Evolutionary conservation across 2,888 invertebrate genomes (phyloP).

Genomic region (Lissonota sp.): DNA sequence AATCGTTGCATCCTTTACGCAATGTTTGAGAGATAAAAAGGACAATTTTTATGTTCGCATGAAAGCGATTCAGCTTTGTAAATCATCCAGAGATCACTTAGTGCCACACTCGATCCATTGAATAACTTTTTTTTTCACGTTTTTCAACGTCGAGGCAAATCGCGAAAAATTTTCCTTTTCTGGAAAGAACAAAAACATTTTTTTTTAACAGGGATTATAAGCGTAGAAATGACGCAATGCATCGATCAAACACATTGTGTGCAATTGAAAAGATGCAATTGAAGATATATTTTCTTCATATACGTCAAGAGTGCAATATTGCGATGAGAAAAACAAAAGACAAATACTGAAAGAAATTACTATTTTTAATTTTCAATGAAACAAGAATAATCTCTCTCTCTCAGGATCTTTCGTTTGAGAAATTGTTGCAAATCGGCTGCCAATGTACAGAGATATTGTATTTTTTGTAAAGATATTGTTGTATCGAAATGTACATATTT

Average conservation of each 20-base stretch:
- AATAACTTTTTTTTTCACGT: constrained; percentile 32
- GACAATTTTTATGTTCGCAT: constrained; percentile 15
- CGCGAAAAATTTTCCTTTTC: constrained; percentile 1
- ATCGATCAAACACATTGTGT: too few species aligned
- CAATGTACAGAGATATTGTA: constrained; percentile 57
- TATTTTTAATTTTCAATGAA: constrained; percentile 57
- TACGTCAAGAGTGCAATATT: constrained; percentile 19
- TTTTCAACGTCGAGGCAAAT: constrained; percentile 19
- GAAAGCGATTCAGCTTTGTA: constrained; percentile 13
- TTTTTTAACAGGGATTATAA: constrained; percentile 43
- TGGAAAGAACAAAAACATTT: constrained; percentile 34
- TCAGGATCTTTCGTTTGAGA: not conserved
- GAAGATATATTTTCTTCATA: constrained; percentile 24
- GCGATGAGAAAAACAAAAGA: not conserved
- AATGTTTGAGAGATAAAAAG: not conserved
- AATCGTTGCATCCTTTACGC: constrained; percentile 21
- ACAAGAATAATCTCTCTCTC: constrained; percentile 1
- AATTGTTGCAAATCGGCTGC: constrained; percentile 52
- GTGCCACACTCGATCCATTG: constrained; percentile 37
- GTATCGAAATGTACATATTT: constrained; percentile 64
- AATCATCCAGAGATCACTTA: constrained; percentile 33
- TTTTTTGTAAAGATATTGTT: constrained; percentile 60
- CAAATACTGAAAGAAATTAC: not conserved
- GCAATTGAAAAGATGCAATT: not conserved
- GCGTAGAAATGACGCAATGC: too few species aligned